phyloP scores from a whole-genome alignment of 2,797 vertebrate species.

The Danio tinwini region DNA sequence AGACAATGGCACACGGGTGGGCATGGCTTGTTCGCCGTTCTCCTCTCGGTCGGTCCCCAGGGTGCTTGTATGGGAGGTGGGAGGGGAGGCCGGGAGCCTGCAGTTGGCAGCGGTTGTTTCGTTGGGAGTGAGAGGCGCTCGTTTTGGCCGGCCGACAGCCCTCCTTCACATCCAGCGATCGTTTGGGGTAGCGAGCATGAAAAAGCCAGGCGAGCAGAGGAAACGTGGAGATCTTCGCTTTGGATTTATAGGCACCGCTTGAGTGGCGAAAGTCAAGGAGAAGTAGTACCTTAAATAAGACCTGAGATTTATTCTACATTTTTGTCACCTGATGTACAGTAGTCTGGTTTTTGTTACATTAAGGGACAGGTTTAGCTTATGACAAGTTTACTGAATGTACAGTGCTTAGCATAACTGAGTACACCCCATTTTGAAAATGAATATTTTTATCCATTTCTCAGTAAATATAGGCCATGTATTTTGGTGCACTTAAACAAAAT shows the following conservation, averaged over 20 bases:
- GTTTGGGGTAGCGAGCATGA: conserved; percentile 62
- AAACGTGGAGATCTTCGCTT: not conserved
- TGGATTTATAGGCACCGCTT: not conserved
- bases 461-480: no score
- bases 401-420: no score
- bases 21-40: conserved; percentile 67
- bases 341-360: no score
- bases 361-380: no score
- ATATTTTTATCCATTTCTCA: no score
- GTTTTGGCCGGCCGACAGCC: conserved; percentile 54
- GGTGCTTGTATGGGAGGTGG: conserved; percentile 64
- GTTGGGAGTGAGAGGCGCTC: conserved; percentile 57
- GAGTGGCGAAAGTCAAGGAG: not conserved
- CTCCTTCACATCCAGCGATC: conserved; percentile 55
- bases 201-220: conserved; percentile 6
- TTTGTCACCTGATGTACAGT: no score
- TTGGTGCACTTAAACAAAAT: no score
- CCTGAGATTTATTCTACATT: no score
- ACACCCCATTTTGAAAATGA: no score
- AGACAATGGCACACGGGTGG: conserved; percentile 73
- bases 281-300: not conserved
- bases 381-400: no score
- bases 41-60: conserved; percentile 65
- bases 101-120: conserved; percentile 71
- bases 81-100: conserved; percentile 71